Base-by-base conservation (phyloP, 2,888 invertebrate species). In the Choristoneura rosaceana region DNA sequence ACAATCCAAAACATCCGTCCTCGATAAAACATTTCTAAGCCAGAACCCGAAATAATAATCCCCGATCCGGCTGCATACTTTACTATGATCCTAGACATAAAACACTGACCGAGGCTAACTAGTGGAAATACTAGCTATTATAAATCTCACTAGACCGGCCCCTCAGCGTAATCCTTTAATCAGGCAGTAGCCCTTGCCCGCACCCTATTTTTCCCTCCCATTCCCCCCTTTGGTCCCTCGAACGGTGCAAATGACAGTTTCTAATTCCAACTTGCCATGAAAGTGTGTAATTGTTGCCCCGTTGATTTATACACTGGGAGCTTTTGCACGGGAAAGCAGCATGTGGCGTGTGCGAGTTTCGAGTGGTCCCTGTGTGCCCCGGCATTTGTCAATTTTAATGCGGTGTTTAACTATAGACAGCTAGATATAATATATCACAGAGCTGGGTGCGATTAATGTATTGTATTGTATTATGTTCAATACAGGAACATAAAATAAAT, bases 241-340 rank as follows among this genome's bases (percentile, higher is more conserved):
- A 92, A 93, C 89, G 93, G 92, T 94, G 94, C 94, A 94, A 94
- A 94, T 94, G 94, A 94, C 94, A 94, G 94, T 94, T 94, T 94
- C 94, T 94, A 94, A 94, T 94, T 94, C 94, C 92, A 92, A 93
- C 92, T 94, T 93, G 94, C 93, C 94, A 94, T 93, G 94, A 93
- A 93, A 94, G 93, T 94, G 94, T 94, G 94, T 94, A 94, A 94
- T 94, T 94, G 94, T 94, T 92, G 93, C 87, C 87, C 86, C 87
- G 92, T 89, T 93, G 93, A 94, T 94, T 94, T 94, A 94, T 94
- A 94, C 88, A 93, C 89, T 91, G 82, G 86, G 86, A 84, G 86
- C 89, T 89, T 88, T 38, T 38, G 86, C 88, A 84, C 87, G 87
- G 84, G 87, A 87, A 87, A 75, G 78, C 79, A 80, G 82, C 87